These are phyloP conservation scores for Epinotia demarniana DNA, from an alignment of 2,888 invertebrate genomes.

Conservation along the genomic window DNA sequence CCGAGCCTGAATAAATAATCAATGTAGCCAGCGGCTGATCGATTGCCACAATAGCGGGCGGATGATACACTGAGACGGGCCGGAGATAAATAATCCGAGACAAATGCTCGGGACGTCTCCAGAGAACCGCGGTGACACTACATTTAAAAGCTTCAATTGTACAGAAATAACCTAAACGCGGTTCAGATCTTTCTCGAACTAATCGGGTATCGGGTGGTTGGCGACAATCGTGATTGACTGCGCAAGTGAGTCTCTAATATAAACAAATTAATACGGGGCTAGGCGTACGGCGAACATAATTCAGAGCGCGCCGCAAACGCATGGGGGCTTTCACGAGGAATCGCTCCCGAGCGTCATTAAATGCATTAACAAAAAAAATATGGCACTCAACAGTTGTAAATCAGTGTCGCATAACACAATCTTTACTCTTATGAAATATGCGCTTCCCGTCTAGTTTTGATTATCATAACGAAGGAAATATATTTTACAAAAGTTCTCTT, in stretches of 20 bases:
- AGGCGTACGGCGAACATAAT: slow-evolving; percentile 64
- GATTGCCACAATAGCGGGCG: slow-evolving; percentile 81
- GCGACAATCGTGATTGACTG: slow-evolving; percentile 84
- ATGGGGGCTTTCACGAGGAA: slow-evolving; percentile 60
- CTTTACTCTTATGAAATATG: slow-evolving; percentile 67
- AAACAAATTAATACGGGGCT: slow-evolving; percentile 83
- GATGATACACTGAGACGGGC: slow-evolving; percentile 81
- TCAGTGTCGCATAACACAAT: slow-evolving; percentile 60
- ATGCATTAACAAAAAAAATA: slow-evolving; percentile 70
- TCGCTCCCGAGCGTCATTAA: slow-evolving; percentile 64
- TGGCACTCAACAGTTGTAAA: slow-evolving; percentile 67
- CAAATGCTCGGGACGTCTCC: slow-evolving; percentile 82
- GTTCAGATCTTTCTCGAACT: slow-evolving; percentile 84
- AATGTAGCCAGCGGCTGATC: slow-evolving; percentile 80
- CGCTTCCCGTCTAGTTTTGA: slow-evolving; percentile 73
- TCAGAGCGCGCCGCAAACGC: slow-evolving; percentile 56
- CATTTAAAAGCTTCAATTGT: slow-evolving; percentile 84
- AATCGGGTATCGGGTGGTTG: slow-evolving; percentile 82
- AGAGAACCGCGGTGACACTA: slow-evolving; percentile 83
- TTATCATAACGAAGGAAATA: slow-evolving; percentile 72
- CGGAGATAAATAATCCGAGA: slow-evolving; percentile 82
- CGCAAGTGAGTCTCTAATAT: slow-evolving; percentile 84
- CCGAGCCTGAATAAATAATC: slow-evolving; percentile 82
- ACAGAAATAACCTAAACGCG: slow-evolving; percentile 84
- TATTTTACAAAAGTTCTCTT: slow-evolving; percentile 67